Base-by-base conservation (phyloP, 2,888 invertebrate genomes). In the Formica aserva region DNA sequence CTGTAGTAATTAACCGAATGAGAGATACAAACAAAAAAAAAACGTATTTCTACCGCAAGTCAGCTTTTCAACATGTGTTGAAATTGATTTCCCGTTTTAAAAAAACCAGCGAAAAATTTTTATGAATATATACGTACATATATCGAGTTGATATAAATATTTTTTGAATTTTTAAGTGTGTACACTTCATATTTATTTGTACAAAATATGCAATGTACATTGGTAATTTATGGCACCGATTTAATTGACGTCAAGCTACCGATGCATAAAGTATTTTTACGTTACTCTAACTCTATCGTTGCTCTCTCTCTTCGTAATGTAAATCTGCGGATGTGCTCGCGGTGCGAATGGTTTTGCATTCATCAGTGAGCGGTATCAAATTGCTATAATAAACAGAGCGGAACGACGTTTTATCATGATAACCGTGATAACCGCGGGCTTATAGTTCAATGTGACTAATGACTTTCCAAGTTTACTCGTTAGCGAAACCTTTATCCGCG, bases 391-490 rank as follows among this genome's bases (percentile, higher is more conserved):
- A 72, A 80, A 80, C 72, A 72, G 78, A 32, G 45, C 15, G 71
- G 71, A 78, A 71, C 18, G 38, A 6, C 57, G n/a, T 71, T 78
- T 78, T 78, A 71, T 45, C 45, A 45, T 15, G 69, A 71, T 71
- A 71, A 69, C n/a, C 29, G 15, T 52, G 77, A 77, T 77, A 77
- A 78, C 67, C 41, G 45, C 6, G 22, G n/a, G 41, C 15, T 67
- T 71, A 41, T 45, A 32, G 26, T 62, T 80, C 72, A 80, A 72
- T 80, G 78, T 60, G 45, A 65, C 60, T 80, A 80, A 80, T 80
- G 74, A 80, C 71, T 80, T 38, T 13, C 32, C 60, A 80, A 80
- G 60, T 80, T 80, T 57, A 71, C 66, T 71, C 72, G 57, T 78
- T 78, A 78, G 57, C 71, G 32, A 13, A 78, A 45, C 72, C 13